Percentiles rank a stretch among this genome's conserved stretches.
These are phyloP conservation scores for Chelonia mydas DNA, from an alignment of 2,797 vertebrate species.

Conservation along the genomic window DNA sequence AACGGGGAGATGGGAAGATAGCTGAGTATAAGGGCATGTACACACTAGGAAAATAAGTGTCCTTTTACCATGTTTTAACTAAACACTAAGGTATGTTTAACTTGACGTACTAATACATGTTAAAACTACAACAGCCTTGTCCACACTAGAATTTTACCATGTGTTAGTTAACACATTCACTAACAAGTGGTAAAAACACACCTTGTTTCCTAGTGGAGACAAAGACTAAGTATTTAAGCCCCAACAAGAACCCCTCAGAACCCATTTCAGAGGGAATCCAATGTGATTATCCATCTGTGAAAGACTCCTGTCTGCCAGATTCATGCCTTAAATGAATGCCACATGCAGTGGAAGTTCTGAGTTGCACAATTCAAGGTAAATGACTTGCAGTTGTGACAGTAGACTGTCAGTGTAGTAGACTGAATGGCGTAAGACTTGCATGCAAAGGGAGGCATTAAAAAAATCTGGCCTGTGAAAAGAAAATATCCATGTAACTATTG, in stretches of 20 bases:
- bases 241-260: not conserved
- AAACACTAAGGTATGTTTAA: not conserved
- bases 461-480: not conserved
- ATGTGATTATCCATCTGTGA: not conserved
- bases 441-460: not conserved
- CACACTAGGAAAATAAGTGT: not conserved
- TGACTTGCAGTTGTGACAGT: not conserved
- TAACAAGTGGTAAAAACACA: not conserved
- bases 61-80: not conserved
- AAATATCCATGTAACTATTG: not conserved
- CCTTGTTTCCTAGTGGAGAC: not conserved
- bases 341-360: not conserved
- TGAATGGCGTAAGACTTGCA: not conserved
- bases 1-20: not conserved
- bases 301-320: not conserved
- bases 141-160: not conserved
- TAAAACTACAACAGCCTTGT: accelerated
- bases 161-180: not conserved
- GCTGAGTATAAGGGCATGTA: not conserved
- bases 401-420: not conserved
- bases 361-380: not conserved
- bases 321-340: not conserved
- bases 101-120: not conserved
- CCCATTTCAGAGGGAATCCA: not conserved
- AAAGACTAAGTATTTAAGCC: not conserved